Conservation (phyloP, 2,797 vertebrate genomes). For the Lycodopsis pacificus region DNA sequence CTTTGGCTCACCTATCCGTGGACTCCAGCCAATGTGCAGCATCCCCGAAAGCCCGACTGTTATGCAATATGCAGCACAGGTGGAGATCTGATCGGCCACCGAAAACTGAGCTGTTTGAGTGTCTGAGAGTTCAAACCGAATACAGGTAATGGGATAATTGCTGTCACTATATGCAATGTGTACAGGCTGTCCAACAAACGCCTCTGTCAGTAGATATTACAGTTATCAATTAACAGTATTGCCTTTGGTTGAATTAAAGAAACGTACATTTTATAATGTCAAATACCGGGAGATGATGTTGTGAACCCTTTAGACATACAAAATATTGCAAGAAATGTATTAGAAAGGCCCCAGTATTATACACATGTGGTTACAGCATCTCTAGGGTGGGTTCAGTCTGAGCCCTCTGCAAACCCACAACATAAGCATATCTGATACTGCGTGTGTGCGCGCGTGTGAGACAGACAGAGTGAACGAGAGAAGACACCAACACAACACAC, state of each 20-base stretch:
- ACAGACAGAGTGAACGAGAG: not conserved
- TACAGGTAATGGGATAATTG: not conserved
- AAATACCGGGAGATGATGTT: not conserved
- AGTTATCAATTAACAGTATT: not conserved
- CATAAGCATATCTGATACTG: not conserved
- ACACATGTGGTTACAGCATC: not conserved
- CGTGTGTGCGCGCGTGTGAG: not conserved
- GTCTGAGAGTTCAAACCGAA: conserved; percentile 6
- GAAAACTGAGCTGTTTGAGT: not conserved
- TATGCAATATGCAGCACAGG: conserved; percentile 41
- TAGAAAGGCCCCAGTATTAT: not conserved
- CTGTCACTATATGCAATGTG: not conserved
- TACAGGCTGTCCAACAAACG: not conserved
- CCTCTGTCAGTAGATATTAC: not conserved
- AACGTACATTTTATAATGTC: not conserved
- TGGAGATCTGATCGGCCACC: conserved; percentile 22
- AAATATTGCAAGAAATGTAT: not conserved
- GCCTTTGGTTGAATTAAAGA: not conserved
- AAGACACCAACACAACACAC: conserved; percentile 33
- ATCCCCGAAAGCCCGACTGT: conserved; percentile 22
- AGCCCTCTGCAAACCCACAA: conserved; percentile 1
- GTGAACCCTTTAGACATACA: not conserved
- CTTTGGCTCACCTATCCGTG: not conserved
- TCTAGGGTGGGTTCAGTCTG: not conserved
- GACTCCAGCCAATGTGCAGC: conserved; percentile 20